Percentiles rank a stretch among this genome's conserved stretches.
Evolutionary conservation across 2,113 vertebrate genomes (phyloP).

Genomic region (Coryphaenoides rupestris): DNA sequence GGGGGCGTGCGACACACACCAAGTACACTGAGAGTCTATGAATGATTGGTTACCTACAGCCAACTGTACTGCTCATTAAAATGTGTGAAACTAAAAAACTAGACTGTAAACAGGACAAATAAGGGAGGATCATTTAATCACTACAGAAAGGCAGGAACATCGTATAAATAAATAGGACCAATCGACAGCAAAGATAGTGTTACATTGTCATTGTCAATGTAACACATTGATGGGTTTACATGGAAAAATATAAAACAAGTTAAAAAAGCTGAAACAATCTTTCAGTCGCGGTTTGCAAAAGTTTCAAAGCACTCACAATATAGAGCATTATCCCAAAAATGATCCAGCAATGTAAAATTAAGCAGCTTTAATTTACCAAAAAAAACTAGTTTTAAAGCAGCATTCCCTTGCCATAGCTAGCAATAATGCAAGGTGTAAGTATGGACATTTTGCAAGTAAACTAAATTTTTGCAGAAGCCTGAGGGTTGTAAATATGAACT

Average conservation of each 20-base stretch:
- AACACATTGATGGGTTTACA: too few relatives aligned
- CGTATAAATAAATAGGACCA: too few relatives aligned
- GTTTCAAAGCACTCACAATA: constrained; percentile 37
- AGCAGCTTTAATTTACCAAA: constrained; percentile 39
- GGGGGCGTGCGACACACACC: neutral
- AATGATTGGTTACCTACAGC: too few relatives aligned
- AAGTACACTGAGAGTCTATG: too few relatives aligned
- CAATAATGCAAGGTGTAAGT: constrained; percentile 51
- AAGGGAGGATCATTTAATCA: too few relatives aligned
- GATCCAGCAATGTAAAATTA: constrained; percentile 48
- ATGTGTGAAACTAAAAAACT: too few relatives aligned
- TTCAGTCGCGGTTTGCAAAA: constrained; percentile 39
- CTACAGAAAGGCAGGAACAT: too few relatives aligned
- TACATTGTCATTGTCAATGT: too few relatives aligned
- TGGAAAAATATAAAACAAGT: constrained; percentile 56
- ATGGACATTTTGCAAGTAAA: constrained; percentile 61
- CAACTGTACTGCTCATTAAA: too few relatives aligned
- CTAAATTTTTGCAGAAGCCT: constrained; percentile 52
- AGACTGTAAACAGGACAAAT: too few relatives aligned
- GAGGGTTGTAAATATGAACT: constrained; percentile 40
- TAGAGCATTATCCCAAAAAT: constrained; percentile 40
- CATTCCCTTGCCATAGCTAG: constrained; percentile 48
- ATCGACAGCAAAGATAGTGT: too few relatives aligned
- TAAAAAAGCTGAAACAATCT: constrained; percentile 51
- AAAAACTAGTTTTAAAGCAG: constrained; percentile 51